phyloP scores from a whole-genome alignment of 2,113 vertebrate genomes.

The Isichthys henryi region DNA sequence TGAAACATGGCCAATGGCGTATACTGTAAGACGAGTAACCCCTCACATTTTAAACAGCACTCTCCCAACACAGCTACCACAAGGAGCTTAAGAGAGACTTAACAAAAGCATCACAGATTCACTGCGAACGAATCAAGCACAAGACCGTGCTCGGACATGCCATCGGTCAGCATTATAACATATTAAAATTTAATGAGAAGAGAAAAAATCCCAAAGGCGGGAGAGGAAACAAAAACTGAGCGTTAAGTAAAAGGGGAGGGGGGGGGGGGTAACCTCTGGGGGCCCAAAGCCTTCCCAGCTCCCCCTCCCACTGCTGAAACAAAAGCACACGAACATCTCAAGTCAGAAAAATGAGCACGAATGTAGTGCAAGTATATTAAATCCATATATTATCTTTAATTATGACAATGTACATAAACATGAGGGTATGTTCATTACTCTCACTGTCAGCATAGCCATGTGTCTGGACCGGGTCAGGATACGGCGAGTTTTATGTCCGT shows the following conservation, averaged over 20 bases:
- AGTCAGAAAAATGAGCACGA: background rate
- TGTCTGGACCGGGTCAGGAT: background rate
- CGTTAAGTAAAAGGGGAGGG: background rate
- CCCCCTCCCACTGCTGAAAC: background rate
- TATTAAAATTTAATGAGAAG: background rate
- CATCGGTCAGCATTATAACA: background rate
- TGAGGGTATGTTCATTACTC: background rate
- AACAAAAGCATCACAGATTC: background rate
- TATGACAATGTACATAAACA: background rate
- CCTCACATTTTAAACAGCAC: background rate
- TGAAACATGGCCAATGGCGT: background rate
- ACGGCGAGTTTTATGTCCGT: background rate
- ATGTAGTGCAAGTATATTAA: background rate
- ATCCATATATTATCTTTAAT: conserved; percentile 2
- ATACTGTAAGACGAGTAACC: background rate
- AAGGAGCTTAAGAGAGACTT: background rate
- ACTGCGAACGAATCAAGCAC: background rate
- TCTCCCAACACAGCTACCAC: background rate
- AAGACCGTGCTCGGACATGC: background rate
- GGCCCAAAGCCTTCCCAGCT: background rate
- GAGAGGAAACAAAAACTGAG: background rate
- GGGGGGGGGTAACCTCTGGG: background rate
- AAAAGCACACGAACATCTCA: background rate
- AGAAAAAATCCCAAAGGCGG: background rate
- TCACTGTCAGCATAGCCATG: background rate